These are phyloP conservation scores for Pipistrellus nathusii DNA, from an alignment of 2,797 vertebrate genomes.

Conservation along the genomic window DNA sequence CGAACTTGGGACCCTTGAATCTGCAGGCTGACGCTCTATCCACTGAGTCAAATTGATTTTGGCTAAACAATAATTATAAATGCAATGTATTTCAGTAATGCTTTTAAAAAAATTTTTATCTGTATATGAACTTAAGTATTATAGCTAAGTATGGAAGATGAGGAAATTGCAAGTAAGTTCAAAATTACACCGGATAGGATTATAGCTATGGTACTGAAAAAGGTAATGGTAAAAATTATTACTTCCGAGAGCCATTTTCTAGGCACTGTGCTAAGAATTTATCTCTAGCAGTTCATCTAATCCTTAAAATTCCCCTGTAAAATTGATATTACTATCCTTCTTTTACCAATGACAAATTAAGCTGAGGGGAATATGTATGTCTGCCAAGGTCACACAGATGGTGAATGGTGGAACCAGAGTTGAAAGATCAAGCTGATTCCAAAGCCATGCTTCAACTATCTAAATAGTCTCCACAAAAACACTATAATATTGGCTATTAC, in stretches of 20 bases:
- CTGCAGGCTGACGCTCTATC: too few relatives aligned
- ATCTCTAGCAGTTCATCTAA: background rate
- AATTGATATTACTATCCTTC: background rate
- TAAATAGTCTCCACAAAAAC: background rate
- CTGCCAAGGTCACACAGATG: background rate
- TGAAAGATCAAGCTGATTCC: background rate
- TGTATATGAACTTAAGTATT: background rate
- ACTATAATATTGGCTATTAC: background rate
- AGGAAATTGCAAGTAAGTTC: slow-evolving; percentile 31
- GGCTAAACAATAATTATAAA: background rate
- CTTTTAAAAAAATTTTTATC: background rate
- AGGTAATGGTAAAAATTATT: background rate
- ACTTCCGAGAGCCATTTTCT: background rate
- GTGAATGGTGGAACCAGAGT: background rate
- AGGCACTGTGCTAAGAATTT: background rate
- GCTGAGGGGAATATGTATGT: background rate
- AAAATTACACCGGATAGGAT: slow-evolving; percentile 16
- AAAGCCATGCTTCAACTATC: background rate
- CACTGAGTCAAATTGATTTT: too few relatives aligned
- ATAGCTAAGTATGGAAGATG: background rate
- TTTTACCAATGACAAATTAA: slow-evolving; percentile 10
- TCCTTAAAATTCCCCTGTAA: background rate
- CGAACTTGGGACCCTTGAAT: too few relatives aligned
- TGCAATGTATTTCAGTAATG: background rate
- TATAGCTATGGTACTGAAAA: background rate